Evolutionary conservation across 2,888 invertebrate species (phyloP).

Genomic region (Bursaphelenchus okinawaensis): DNA sequence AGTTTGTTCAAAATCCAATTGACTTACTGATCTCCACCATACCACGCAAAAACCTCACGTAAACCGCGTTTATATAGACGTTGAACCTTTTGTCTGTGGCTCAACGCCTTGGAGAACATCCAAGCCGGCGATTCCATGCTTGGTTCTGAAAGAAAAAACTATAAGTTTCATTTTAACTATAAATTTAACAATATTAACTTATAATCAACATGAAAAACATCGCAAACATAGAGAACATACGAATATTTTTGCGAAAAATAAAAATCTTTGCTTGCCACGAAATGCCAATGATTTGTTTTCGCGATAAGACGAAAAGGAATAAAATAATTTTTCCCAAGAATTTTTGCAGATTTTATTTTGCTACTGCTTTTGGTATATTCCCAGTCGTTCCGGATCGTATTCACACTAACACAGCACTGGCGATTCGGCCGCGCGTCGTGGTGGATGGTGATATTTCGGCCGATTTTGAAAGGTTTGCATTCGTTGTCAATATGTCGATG

Average conservation of each 20-base stretch:
- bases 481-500: background rate
- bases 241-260: background rate
- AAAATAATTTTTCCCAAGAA: background rate
- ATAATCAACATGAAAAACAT: too few species aligned
- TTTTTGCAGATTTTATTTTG: background rate
- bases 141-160: background rate
- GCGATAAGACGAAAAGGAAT: background rate
- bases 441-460: background rate
- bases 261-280: background rate
- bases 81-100: slow-evolving; percentile 57
- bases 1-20: background rate
- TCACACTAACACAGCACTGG: background rate
- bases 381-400: background rate
- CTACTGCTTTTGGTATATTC: background rate
- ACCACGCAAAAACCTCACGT: slow-evolving; percentile 55
- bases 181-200: too few species aligned
- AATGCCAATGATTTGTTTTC: background rate
- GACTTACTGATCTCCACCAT: slow-evolving; percentile 50
- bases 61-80: slow-evolving; percentile 56
- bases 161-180: background rate
- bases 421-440: background rate
- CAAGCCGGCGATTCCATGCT: background rate
- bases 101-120: slow-evolving; percentile 56
- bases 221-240: background rate
- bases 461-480: background rate